Evolutionary conservation across 2,888 invertebrate genomes (phyloP).

Genomic region (Amblyjoppa fuscipennis): DNA sequence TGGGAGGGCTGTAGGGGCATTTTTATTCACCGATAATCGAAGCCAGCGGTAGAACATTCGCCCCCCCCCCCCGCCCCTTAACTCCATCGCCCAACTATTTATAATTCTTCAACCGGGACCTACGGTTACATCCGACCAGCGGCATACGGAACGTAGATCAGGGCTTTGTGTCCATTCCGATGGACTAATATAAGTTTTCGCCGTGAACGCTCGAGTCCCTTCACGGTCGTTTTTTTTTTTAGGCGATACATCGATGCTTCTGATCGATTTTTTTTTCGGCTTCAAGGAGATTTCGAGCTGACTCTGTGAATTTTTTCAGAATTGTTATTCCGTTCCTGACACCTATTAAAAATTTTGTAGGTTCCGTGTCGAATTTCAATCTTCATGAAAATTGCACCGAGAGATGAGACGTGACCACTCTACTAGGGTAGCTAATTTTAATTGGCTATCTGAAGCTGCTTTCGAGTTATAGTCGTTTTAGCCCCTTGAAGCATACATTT

Average conservation of each 20-base stretch:
- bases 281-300: neutral
- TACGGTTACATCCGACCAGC: neutral
- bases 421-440: too few species aligned
- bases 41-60: neutral
- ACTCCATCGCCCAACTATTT: neutral
- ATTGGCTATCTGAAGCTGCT: too few species aligned
- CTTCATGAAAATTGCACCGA: too few species aligned
- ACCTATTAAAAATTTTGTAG: too few species aligned
- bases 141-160: neutral
- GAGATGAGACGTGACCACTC: too few species aligned
- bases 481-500: too few species aligned
- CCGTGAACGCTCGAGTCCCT: too few species aligned
- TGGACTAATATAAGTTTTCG: too few species aligned
- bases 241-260: neutral
- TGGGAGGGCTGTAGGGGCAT: neutral
- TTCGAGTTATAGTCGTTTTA: too few species aligned
- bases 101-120: neutral
- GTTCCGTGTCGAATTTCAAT: too few species aligned
- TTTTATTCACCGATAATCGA: conserved; percentile 22
- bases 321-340: neutral
- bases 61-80: neutral
- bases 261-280: neutral
- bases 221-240: too few species aligned
- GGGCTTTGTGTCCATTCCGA: too few species aligned
- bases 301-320: neutral